A percentile compares a stretch with the other conserved stretches of the same genome.
Evolutionary conservation across 2,888 invertebrate species (phyloP).

Genomic region (Agrenia bidenticulata): DNA sequence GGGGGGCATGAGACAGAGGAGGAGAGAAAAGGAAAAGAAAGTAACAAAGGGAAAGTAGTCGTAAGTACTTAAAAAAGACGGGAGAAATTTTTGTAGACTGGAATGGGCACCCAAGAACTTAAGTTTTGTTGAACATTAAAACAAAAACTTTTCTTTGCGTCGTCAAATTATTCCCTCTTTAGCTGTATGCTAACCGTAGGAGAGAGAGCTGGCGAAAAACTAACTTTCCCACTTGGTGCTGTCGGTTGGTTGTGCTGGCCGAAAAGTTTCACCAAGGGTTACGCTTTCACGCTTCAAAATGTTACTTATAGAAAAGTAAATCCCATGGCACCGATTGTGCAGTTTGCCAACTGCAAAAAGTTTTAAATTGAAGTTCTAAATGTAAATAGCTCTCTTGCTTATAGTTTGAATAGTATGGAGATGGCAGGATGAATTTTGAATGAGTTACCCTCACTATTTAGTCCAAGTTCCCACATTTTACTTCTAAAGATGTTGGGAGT

Average conservation of each 20-base stretch:
- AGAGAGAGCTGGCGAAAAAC: slow-evolving; percentile 12
- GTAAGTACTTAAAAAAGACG: slow-evolving; percentile 21
- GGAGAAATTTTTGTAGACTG: slow-evolving; percentile 22
- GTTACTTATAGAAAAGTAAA: slow-evolving; percentile 22
- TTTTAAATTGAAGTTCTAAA: slow-evolving; percentile 26
- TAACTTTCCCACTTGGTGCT: slow-evolving; percentile 15
- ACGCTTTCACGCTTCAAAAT: slow-evolving; percentile 23
- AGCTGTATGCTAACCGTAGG: slow-evolving; percentile 20
- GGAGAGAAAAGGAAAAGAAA: slow-evolving; percentile 4
- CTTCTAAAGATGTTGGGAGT: too few species aligned
- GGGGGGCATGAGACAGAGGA: slow-evolving; percentile 6
- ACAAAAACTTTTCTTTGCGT: slow-evolving; percentile 26
- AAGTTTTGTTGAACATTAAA: slow-evolving; percentile 27
- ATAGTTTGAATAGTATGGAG: slow-evolving; percentile 14
- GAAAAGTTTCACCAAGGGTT: slow-evolving; percentile 18
- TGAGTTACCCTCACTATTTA: slow-evolving; percentile 21
- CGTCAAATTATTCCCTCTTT: slow-evolving; percentile 26
- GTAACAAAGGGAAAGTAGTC: slow-evolving; percentile 11
- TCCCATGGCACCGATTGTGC: slow-evolving; percentile 27
- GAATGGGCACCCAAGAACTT: slow-evolving; percentile 17
- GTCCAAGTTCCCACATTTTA: slow-evolving; percentile 17
- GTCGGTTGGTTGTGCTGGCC: slow-evolving; percentile 10
- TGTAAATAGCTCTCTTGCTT: slow-evolving; percentile 22
- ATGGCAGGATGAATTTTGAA: slow-evolving; percentile 25
- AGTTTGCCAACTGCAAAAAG: slow-evolving; percentile 25